These are phyloP conservation scores for Pangasius sanitwongsei DNA, from an alignment of 2,797 vertebrate species.

Conservation along the genomic window DNA sequence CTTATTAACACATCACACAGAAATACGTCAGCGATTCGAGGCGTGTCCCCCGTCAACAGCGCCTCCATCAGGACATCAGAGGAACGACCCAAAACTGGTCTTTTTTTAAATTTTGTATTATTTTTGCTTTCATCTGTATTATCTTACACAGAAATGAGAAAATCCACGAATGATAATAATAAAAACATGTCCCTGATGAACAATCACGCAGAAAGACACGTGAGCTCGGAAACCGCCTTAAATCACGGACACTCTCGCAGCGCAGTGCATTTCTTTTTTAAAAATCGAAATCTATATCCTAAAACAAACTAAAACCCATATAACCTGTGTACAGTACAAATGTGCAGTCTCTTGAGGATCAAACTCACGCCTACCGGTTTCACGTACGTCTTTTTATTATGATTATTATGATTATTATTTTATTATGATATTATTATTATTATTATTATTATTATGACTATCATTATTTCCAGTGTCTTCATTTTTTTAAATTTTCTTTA, in stretches of 20 bases:
- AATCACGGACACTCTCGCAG: conserved; percentile 93
- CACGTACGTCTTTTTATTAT: conserved; percentile 81
- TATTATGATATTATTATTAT: conserved; percentile 63
- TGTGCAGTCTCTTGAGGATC: conserved; percentile 92
- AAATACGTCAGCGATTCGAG: conserved; percentile 63
- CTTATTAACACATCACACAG: conserved; percentile 78
- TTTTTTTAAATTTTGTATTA: conserved; percentile 15
- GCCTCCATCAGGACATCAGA: conserved; percentile 52
- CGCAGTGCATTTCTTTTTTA: conserved; percentile 87
- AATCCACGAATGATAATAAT: conserved; percentile 51
- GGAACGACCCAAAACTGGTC: conserved; percentile 29
- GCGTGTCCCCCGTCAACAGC: conserved; percentile 53
- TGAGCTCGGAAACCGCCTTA: conserved; percentile 99
- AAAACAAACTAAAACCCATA: conserved; percentile 92
- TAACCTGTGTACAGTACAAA: conserved; percentile 92
- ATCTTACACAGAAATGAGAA: conserved; percentile 59
- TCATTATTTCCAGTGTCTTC: conserved; percentile 53
- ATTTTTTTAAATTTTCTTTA: conserved; percentile 60
- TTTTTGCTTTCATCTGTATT: conserved; percentile 44
- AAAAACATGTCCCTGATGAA: conserved; percentile 61
- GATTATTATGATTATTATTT: conserved; percentile 67
- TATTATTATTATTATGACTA: conserved; percentile 59
- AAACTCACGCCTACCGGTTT: conserved; percentile 85
- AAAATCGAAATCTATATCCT: conserved; percentile 94
- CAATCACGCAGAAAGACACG: conserved; percentile 76